Evolutionary conservation across 2,113 vertebrate species (phyloP).

Genomic region (Sisor rabdophorus): DNA sequence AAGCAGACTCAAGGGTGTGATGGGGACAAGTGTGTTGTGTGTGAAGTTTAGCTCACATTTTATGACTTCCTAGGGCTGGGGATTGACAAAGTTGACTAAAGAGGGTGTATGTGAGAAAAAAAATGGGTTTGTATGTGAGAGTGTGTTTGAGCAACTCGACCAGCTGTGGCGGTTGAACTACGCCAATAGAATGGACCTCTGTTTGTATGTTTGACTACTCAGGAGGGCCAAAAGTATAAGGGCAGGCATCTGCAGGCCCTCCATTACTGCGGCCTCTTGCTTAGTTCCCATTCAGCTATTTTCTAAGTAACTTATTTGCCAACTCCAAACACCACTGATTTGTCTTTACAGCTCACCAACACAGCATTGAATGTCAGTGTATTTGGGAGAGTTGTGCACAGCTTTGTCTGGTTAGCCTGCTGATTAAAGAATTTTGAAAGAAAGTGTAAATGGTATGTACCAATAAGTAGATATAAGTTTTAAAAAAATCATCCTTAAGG

Average conservation of each 20-base stretch:
- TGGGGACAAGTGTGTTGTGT: slow-evolving; percentile 24
- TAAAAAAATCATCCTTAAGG: too few species aligned
- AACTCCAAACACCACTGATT: slow-evolving; percentile 25
- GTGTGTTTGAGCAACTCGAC: slow-evolving; percentile 39
- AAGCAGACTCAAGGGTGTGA: background rate
- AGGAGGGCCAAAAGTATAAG: slow-evolving; percentile 46
- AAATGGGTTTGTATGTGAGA: slow-evolving; percentile 29
- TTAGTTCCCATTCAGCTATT: slow-evolving; percentile 30
- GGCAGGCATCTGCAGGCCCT: slow-evolving; percentile 44
- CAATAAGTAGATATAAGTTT: too few species aligned
- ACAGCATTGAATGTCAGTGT: slow-evolving; percentile 48
- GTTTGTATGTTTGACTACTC: slow-evolving; percentile 41
- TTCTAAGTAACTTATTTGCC: slow-evolving; percentile 50
- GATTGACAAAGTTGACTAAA: slow-evolving; percentile 15
- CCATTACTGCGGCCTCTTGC: slow-evolving; percentile 39
- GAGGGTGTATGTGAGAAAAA: too few species aligned
- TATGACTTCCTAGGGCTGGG: background rate
- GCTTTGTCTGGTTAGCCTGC: slow-evolving; percentile 25
- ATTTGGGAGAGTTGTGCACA: slow-evolving; percentile 32
- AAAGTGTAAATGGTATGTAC: background rate
- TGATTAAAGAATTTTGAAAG: slow-evolving; percentile 19
- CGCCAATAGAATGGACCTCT: slow-evolving; percentile 44
- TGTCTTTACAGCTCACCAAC: slow-evolving; percentile 20
- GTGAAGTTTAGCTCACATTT: slow-evolving; percentile 22
- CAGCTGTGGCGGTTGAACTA: slow-evolving; percentile 50